Percentiles rank a stretch among this genome's conserved stretches.
Evolutionary conservation across 2,113 vertebrate species (phyloP).

Genomic region (Cromileptes altivelis): DNA sequence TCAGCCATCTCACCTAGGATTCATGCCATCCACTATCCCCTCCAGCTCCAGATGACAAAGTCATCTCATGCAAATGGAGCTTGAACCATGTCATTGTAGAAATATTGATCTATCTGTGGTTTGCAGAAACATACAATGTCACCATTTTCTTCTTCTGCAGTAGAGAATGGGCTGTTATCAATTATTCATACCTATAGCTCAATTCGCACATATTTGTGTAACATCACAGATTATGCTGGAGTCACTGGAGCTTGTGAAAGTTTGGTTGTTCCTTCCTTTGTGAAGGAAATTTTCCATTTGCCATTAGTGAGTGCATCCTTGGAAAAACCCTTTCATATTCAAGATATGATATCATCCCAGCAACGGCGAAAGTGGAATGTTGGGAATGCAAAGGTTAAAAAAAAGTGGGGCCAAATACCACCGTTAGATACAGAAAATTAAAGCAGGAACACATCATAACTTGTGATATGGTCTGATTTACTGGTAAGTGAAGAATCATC

Average conservation of each 20-base stretch:
- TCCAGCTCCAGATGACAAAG: no score
- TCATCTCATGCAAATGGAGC: no score
- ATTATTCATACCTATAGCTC: not conserved
- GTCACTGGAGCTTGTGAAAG: not conserved
- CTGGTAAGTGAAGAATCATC: not conserved
- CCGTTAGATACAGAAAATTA: no score
- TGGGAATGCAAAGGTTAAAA: constrained; percentile 36
- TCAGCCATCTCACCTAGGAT: no score
- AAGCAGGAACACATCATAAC: not conserved
- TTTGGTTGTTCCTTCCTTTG: constrained; percentile 18
- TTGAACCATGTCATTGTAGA: no score
- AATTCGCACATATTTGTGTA: not conserved
- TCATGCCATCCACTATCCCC: no score
- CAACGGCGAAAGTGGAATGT: constrained; percentile 6
- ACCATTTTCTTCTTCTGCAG: no score
- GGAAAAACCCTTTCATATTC: constrained; percentile 13
- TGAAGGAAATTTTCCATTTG: constrained; percentile 31
- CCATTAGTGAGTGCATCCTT: not conserved
- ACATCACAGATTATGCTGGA: not conserved
- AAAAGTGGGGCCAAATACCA: not conserved
- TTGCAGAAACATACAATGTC: no score
- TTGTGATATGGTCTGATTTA: not conserved
- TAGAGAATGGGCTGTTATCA: no score
- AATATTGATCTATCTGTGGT: no score
- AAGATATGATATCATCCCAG: constrained; percentile 18